phyloP scores from a whole-genome alignment of 2,113 vertebrate genomes.

The Andinoacara biseriatus region DNA sequence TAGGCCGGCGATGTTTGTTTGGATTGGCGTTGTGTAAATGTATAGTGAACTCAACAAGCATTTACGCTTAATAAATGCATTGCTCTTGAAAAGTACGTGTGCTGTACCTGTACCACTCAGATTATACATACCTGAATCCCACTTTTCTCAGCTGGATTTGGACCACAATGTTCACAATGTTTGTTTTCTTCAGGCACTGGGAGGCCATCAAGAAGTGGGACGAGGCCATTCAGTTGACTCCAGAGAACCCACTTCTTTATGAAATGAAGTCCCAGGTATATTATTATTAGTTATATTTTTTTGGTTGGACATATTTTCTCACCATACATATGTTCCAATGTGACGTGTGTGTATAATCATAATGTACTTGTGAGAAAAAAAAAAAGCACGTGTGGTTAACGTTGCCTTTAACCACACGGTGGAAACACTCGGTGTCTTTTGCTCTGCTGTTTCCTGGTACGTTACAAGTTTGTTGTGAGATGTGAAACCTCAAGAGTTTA shows the following conservation, averaged over 20 bases:
- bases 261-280: slow-evolving; percentile 99
- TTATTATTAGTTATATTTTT: not conserved
- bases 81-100: not conserved
- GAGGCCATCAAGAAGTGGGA: slow-evolving; percentile 95
- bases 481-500: not conserved
- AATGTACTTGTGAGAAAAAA: not conserved
- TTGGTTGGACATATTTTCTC: not conserved
- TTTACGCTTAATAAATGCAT: not conserved
- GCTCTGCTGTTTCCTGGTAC: not conserved
- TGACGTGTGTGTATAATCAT: not conserved
- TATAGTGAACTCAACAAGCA: not conserved
- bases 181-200: slow-evolving; percentile 82
- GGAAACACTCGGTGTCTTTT: not conserved
- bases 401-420: not conserved
- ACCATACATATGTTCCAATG: not conserved
- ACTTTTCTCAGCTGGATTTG: not conserved
- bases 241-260: slow-evolving; percentile 89
- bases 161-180: not conserved
- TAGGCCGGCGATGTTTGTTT: not conserved
- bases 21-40: not conserved
- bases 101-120: not conserved
- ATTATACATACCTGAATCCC: not conserved
- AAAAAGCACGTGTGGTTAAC: not conserved
- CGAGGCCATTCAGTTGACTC: slow-evolving; percentile 92
- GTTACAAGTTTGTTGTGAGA: not conserved